Conservation (phyloP, 1,140 invertebrate species). For the Dreissena rostriformis region DNA sequence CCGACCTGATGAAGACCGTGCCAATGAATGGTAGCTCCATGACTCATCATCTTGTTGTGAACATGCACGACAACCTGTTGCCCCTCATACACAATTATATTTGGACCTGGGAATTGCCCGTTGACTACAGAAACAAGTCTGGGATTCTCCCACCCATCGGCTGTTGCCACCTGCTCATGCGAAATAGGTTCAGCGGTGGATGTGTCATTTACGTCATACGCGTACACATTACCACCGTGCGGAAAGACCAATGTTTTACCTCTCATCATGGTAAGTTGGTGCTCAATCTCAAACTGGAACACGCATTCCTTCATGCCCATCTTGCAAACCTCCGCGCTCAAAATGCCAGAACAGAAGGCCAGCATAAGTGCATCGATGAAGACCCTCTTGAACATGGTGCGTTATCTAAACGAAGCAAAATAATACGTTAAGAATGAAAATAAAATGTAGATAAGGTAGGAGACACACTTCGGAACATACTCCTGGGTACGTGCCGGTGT, state of each 20-base stretch:
- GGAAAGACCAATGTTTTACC: slow-evolving; percentile 55
- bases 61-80: too few species aligned
- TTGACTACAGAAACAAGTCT: slow-evolving; percentile 68
- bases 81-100: too few species aligned
- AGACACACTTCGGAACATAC: too few species aligned
- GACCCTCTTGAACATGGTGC: too few species aligned
- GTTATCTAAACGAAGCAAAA: too few species aligned
- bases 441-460: too few species aligned
- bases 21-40: slow-evolving; percentile 95
- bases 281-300: slow-evolving; percentile 60
- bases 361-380: too few species aligned
- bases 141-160: slow-evolving; percentile 70
- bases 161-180: slow-evolving; percentile 65
- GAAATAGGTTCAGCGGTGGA: slow-evolving; percentile 55
- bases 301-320: slow-evolving; percentile 61
- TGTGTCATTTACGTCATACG: slow-evolving; percentile 65
- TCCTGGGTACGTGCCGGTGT: too few species aligned
- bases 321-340: slow-evolving; percentile 32
- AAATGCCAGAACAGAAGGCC: too few species aligned
- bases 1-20: slow-evolving; percentile 91
- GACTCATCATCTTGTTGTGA: too few species aligned
- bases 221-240: slow-evolving; percentile 64
- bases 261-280: slow-evolving; percentile 69
- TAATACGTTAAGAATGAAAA: too few species aligned
- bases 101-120: slow-evolving; percentile 75